A percentile compares a stretch with the other conserved stretches of the same genome.
Conservation (phyloP, 2,888 invertebrate genomes). For the Plebejus melissa region DNA sequence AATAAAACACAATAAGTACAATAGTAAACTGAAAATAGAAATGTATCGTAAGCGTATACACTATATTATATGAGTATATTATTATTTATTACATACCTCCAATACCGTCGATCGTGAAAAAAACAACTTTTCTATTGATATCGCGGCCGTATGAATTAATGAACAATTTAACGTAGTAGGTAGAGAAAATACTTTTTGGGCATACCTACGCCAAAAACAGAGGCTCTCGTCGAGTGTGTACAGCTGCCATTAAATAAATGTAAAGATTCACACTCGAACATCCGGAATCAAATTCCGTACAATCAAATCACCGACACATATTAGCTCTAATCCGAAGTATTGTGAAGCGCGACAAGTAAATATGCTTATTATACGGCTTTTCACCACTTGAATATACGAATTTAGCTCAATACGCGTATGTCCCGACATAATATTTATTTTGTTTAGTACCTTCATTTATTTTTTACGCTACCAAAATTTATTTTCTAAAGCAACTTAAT, state of each 20-base stretch:
- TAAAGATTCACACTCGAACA: slow-evolving; percentile 14
- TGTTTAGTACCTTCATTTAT: background rate
- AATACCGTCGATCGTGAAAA: no score
- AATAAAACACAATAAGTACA: background rate
- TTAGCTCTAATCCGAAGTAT: slow-evolving; percentile 36
- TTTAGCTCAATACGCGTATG: background rate
- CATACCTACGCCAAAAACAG: background rate
- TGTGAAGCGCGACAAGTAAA: slow-evolving; percentile 35
- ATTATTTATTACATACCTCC: no score
- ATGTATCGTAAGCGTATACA: background rate
- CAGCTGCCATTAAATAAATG: background rate
- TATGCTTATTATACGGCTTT: slow-evolving; percentile 36
- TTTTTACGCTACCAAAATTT: no score
- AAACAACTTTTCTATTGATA: no score
- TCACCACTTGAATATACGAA: slow-evolving; percentile 1
- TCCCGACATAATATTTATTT: background rate
- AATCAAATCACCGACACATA: slow-evolving; percentile 34
- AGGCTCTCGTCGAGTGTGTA: no score
- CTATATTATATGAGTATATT: no score
- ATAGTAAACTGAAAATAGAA: background rate
- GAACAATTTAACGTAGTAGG: no score
- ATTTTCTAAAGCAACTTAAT: no score
- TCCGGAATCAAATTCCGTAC: slow-evolving; percentile 28
- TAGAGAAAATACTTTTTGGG: background rate
- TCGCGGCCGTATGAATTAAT: no score